Conservation (phyloP, 1,140 invertebrate genomes). For the Saccostrea cuccullata region DNA sequence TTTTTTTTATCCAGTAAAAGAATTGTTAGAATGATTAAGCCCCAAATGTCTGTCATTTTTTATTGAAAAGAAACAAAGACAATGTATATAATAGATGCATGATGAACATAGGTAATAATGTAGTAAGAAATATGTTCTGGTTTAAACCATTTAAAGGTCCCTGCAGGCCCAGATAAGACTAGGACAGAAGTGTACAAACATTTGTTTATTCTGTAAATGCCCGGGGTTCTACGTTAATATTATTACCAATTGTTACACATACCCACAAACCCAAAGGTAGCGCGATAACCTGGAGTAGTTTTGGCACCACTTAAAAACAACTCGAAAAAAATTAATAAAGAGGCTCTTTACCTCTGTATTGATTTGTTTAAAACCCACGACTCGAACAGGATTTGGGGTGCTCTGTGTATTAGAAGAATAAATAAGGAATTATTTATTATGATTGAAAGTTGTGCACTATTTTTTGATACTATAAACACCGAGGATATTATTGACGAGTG, state of each 20-base stretch:
- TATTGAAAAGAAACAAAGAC: neutral
- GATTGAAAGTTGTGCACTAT: constrained; percentile 4
- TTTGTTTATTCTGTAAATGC: constrained; percentile 36
- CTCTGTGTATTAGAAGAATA: neutral
- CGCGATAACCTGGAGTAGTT: constrained; percentile 19
- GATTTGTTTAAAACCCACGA: constrained; percentile 25
- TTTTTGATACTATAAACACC: neutral
- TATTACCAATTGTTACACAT: constrained; percentile 30
- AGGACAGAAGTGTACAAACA: constrained; percentile 24
- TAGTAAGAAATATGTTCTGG: neutral
- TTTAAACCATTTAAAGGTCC: constrained; percentile 21
- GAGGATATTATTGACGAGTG: neutral
- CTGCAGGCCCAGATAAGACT: constrained; percentile 32
- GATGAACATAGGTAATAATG: neutral
- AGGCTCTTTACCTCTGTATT: neutral
- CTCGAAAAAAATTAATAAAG: constrained; percentile 27
- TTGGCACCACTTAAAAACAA: constrained; percentile 35
- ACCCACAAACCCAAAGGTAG: constrained; percentile 31
- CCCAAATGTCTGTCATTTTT: neutral
- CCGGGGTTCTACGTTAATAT: constrained; percentile 1
- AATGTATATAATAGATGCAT: neutral
- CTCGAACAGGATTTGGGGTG: neutral
- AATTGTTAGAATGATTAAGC: neutral
- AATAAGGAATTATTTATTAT: neutral
- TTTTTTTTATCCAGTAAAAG: neutral